phyloP scores from a whole-genome alignment of 2,113 vertebrate species.

The Rhipidura dahli region DNA sequence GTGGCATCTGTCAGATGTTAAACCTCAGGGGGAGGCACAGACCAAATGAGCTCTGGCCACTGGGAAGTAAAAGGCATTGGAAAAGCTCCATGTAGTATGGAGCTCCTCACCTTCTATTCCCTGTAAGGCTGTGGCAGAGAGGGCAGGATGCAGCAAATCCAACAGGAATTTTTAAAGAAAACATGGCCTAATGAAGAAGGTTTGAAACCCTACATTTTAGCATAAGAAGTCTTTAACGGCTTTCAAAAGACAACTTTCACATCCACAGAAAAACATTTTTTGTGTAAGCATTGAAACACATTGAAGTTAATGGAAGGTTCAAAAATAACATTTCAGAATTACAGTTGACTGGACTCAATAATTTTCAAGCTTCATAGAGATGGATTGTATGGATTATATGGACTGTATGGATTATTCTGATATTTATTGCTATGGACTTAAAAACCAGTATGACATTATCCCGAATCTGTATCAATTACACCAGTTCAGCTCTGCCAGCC shows the following conservation, averaged over 20 bases:
- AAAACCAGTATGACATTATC: accelerated
- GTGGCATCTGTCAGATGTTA: neutral
- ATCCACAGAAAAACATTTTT: neutral
- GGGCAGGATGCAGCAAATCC: neutral
- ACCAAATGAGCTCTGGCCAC: no score
- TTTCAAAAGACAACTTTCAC: neutral
- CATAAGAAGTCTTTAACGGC: neutral
- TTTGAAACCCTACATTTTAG: neutral
- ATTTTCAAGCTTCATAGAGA: neutral
- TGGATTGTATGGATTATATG: neutral
- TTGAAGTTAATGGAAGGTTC: neutral
- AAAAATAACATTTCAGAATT: neutral
- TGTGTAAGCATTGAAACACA: neutral
- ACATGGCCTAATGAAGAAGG: neutral
- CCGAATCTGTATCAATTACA: neutral
- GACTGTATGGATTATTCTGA: neutral
- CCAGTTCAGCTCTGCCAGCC: neutral
- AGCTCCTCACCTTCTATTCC: neutral
- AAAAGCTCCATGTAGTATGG: neutral
- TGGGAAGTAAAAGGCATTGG: neutral
- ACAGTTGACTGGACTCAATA: neutral
- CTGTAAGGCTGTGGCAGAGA: neutral
- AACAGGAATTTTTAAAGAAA: neutral
- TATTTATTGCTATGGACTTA: accelerated
- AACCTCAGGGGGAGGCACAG: neutral